A percentile compares a stretch with the other conserved stretches of the same genome.
Evolutionary conservation across 2,113 vertebrate species (phyloP).

Genomic region (Ciconia boyciana): DNA sequence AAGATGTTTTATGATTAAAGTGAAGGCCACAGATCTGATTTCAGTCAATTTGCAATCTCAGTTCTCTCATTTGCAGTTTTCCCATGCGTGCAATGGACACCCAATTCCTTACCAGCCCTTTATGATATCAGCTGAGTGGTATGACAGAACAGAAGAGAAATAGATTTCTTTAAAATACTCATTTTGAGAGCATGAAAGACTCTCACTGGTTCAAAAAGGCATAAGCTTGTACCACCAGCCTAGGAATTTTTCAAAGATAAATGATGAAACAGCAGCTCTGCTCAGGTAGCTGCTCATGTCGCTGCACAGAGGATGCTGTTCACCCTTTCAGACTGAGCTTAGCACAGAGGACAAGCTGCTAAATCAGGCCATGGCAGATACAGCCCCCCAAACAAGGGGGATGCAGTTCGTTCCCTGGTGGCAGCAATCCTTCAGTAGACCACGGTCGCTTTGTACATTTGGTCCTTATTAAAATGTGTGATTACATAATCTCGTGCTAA

Average conservation of each 20-base stretch:
- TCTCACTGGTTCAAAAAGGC: background rate
- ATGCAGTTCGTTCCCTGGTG: background rate
- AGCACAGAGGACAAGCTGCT: background rate
- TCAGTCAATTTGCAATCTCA: background rate
- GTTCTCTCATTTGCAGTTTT: background rate
- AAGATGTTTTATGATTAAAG: background rate
- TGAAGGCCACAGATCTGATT: background rate
- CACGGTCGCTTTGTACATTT: background rate
- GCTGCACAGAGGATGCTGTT: background rate
- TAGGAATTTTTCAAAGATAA: background rate
- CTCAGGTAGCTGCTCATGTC: background rate
- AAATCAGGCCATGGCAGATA: background rate
- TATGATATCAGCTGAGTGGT: background rate
- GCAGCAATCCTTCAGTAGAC: background rate
- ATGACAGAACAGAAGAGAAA: background rate
- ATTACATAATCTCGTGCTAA: constrained; percentile 65
- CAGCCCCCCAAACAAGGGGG: background rate
- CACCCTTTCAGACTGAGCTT: background rate
- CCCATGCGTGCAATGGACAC: accelerated
- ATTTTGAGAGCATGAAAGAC: background rate
- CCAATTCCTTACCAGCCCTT: background rate
- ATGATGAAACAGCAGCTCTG: background rate
- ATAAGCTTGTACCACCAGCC: background rate
- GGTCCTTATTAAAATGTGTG: constrained; percentile 13
- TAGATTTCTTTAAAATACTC: background rate